Conservation (phyloP, 2,113 vertebrate genomes). For the Gopherus evgoodei region DNA sequence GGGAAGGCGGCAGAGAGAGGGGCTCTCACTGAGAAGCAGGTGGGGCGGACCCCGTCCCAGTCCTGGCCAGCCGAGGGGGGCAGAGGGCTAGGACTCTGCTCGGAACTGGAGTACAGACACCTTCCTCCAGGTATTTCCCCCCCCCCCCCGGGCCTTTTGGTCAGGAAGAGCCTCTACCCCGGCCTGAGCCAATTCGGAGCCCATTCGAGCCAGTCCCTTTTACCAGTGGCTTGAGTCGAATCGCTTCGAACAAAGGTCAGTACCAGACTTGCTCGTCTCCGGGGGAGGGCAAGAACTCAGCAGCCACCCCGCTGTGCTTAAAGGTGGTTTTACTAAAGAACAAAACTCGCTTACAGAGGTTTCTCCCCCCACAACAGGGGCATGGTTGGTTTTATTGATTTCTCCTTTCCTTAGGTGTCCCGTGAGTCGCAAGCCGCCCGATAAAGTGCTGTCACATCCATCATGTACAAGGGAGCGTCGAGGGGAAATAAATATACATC, state of each 20-base stretch:
- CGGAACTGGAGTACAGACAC: no score
- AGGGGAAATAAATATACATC: constrained; percentile 73
- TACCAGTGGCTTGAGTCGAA: no score
- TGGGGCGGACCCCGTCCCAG: no score
- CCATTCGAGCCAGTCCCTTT: background rate
- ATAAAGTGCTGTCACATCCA: constrained; percentile 84
- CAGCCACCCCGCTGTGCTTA: constrained; percentile 3
- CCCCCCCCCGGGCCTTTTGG: background rate
- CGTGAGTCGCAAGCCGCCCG: constrained; percentile 70
- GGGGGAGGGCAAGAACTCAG: background rate
- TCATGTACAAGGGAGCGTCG: constrained; percentile 44
- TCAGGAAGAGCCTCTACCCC: background rate
- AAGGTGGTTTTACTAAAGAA: constrained; percentile 80
- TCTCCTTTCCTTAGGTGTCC: constrained; percentile 34
- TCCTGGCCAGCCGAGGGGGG: no score
- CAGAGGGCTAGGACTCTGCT: no score
- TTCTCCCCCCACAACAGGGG: constrained; percentile 66
- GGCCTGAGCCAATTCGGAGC: background rate
- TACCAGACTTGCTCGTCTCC: background rate
- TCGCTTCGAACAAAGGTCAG: no score
- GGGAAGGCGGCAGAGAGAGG: no score
- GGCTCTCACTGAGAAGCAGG: no score
- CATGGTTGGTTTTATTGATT: constrained; percentile 60
- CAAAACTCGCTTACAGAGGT: constrained; percentile 74
- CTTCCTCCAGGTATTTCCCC: no score